These are phyloP conservation scores for Toxotes chatareus DNA, from an alignment of 2,113 vertebrate genomes.

Conservation along the genomic window DNA sequence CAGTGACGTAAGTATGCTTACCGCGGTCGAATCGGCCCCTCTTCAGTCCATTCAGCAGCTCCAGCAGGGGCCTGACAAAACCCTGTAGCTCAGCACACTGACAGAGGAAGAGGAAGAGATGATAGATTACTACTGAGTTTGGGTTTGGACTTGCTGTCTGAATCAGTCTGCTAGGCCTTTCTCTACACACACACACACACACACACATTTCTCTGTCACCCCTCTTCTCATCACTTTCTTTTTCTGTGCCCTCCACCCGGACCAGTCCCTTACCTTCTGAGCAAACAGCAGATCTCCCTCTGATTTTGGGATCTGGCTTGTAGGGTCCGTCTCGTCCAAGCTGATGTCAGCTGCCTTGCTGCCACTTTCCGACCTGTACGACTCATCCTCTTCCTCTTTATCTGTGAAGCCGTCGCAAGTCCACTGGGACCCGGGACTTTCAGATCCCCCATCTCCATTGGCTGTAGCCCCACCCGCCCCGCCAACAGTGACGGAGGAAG, in stretches of 20 bases:
- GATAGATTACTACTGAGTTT: conserved; percentile 58
- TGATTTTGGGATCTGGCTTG: conserved; percentile 54
- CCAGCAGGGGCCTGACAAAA: conserved; percentile 90
- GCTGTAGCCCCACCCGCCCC: background rate
- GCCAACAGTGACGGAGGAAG: conserved; percentile 61
- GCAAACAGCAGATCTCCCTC: conserved; percentile 90
- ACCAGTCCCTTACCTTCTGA: conserved; percentile 87
- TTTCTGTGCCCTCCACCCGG: background rate
- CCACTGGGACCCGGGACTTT: conserved; percentile 78
- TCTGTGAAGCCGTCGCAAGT: conserved; percentile 64
- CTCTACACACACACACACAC: conserved; percentile 27
- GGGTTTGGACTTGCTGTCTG: conserved; percentile 17
- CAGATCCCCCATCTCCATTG: conserved; percentile 16
- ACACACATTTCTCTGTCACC: conserved; percentile 29
- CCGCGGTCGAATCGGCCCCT: conserved; percentile 91
- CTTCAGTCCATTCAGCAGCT: conserved; percentile 91
- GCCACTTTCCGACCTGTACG: conserved; percentile 29
- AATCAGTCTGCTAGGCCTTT: conserved; percentile 39
- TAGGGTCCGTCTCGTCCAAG: background rate
- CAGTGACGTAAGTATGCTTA: conserved; percentile 65
- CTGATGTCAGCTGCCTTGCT: conserved; percentile 22
- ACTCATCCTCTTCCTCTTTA: conserved; percentile 70
- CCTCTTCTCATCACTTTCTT: background rate
- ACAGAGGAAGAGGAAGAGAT: conserved; percentile 37
- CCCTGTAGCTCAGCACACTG: conserved; percentile 94